Percentiles rank a stretch among this genome's conserved stretches.
phyloP scores from a whole-genome alignment of 1,140 invertebrate species.

The Pogonognathellus flavescens region DNA sequence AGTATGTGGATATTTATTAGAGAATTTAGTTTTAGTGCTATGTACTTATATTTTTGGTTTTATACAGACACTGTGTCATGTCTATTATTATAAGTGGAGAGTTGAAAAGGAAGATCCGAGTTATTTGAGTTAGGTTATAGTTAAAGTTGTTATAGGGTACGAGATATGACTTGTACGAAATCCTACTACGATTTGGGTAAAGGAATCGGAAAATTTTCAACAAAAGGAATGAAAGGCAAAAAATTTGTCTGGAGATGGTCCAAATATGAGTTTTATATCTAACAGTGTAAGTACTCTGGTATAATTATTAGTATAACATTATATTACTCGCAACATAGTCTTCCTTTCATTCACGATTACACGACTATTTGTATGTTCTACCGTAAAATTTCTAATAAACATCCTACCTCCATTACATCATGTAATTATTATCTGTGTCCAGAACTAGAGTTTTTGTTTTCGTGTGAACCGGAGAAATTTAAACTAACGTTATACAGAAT shows the following conservation, averaged over 20 bases:
- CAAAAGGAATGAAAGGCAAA: slow-evolving; percentile 47
- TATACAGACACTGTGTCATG: not conserved
- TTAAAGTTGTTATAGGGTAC: not conserved
- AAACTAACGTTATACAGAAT: too few relatives aligned
- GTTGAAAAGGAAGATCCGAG: not conserved
- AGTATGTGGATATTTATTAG: not conserved
- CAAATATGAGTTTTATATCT: slow-evolving; percentile 42
- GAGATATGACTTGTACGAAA: not conserved
- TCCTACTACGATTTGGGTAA: slow-evolving; percentile 3
- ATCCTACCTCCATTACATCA: too few relatives aligned
- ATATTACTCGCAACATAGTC: too few relatives aligned
- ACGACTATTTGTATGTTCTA: too few relatives aligned
- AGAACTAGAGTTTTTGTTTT: too few relatives aligned
- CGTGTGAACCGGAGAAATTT: too few relatives aligned
- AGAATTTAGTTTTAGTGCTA: not conserved
- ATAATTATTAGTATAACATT: too few relatives aligned
- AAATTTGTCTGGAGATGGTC: slow-evolving; percentile 52
- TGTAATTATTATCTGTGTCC: too few relatives aligned
- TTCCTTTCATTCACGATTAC: too few relatives aligned
- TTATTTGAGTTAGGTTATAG: not conserved
- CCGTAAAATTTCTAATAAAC: too few relatives aligned
- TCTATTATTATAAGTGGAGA: not conserved
- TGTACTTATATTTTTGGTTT: not conserved
- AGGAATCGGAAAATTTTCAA: slow-evolving; percentile 51
- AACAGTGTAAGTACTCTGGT: too few relatives aligned